phyloP scores from a whole-genome alignment of 1,140 invertebrate genomes.

The Psix sp. region DNA sequence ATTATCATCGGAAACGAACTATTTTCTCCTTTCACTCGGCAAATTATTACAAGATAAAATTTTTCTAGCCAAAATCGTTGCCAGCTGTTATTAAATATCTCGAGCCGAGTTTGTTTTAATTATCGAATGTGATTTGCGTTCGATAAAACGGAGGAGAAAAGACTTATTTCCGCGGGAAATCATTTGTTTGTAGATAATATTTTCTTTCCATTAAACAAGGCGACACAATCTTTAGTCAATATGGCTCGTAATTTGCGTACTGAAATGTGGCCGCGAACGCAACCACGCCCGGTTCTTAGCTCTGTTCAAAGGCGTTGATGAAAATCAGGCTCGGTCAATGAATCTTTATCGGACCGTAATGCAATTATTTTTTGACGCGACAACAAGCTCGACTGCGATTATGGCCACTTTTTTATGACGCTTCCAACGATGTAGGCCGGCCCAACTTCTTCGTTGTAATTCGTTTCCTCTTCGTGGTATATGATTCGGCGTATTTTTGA shows the following conservation, averaged over 20 bases:
- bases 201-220: background rate
- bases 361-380: conserved; percentile 37
- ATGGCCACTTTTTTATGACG: conserved; percentile 14
- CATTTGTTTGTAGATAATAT: too few relatives aligned
- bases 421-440: conserved; percentile 22
- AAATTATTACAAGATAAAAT: too few relatives aligned
- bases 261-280: background rate
- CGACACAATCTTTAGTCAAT: too few relatives aligned
- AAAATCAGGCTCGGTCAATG: conserved; percentile 31
- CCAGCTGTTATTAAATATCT: too few relatives aligned
- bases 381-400: conserved; percentile 21
- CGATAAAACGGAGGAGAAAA: too few relatives aligned
- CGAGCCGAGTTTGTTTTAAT: too few relatives aligned
- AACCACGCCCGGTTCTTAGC: conserved; percentile 25
- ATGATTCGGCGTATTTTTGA: conserved; percentile 45
- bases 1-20: conserved; percentile 11
- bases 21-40: conserved; percentile 45
- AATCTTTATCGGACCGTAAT: conserved; percentile 48
- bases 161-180: too few relatives aligned
- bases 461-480: too few relatives aligned
- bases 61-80: too few relatives aligned
- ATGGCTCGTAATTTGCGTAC: conserved; percentile 14
- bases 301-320: conserved; percentile 16
- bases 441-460: conserved; percentile 1
- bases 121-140: too few relatives aligned